Evolutionary conservation across 2,113 vertebrate genomes (phyloP).

Genomic region (Chascanopsetta lugubris): DNA sequence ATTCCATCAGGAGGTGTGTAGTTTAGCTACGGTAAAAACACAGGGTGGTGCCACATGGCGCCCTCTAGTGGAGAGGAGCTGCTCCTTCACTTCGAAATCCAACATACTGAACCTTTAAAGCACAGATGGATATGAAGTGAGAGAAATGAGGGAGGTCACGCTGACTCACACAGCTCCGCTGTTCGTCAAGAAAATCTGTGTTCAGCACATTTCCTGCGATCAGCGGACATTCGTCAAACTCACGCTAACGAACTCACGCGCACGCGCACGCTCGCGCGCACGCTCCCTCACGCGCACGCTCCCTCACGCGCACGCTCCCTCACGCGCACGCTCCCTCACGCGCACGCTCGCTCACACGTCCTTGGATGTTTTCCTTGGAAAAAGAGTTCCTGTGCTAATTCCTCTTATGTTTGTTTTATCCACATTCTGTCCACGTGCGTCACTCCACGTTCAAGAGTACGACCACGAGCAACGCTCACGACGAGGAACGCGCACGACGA

Average conservation of each 20-base stretch:
- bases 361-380: constrained; percentile 62
- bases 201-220: background rate
- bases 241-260: background rate
- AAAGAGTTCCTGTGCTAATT: constrained; percentile 54
- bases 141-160: constrained; percentile 4
- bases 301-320: background rate
- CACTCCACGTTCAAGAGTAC: constrained; percentile 34
- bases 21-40: too few relatives aligned
- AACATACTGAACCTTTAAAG: too few relatives aligned
- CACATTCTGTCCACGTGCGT: constrained; percentile 47
- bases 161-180: background rate
- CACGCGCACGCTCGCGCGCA: constrained; percentile 7
- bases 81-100: too few relatives aligned
- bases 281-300: constrained; percentile 1
- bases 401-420: constrained; percentile 62
- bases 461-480: constrained; percentile 16
- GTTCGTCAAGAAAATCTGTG: background rate
- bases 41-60: too few relatives aligned
- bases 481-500: too few relatives aligned
- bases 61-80: too few relatives aligned
- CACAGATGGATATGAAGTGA: background rate
- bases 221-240: background rate
- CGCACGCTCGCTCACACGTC: constrained; percentile 7
- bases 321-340: constrained; percentile 3
- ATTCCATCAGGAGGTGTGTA: too few relatives aligned